phyloP scores from a whole-genome alignment of 2,113 vertebrate genomes.

The Macroglossus sobrinus region DNA sequence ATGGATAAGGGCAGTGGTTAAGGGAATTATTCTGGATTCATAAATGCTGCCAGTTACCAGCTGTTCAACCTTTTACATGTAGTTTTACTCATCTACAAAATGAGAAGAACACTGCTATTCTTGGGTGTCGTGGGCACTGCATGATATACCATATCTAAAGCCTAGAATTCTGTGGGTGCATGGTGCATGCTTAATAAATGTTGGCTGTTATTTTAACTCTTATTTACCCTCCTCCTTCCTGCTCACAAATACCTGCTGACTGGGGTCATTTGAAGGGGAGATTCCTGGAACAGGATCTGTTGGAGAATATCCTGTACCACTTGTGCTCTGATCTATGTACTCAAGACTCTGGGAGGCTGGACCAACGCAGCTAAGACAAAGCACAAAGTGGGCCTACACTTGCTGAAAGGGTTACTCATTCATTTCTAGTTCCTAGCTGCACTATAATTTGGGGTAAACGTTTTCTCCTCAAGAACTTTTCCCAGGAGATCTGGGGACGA shows the following conservation, averaged over 20 bases:
- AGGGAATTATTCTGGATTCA: background rate
- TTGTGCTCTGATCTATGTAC: background rate
- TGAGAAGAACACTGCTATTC: background rate
- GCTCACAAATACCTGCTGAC: background rate
- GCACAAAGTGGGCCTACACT: background rate
- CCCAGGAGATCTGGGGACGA: background rate
- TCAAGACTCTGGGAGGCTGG: background rate
- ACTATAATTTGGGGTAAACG: background rate
- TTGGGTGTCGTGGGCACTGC: background rate
- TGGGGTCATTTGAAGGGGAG: background rate
- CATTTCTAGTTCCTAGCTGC: background rate
- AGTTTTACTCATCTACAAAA: constrained; percentile 26
- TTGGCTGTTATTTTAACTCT: background rate
- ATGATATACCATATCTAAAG: background rate
- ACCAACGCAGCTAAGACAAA: background rate
- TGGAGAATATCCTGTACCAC: background rate
- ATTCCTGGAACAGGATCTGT: background rate
- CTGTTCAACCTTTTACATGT: background rate
- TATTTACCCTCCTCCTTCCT: background rate
- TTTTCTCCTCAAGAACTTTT: background rate
- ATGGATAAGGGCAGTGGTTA: background rate
- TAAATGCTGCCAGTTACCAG: background rate
- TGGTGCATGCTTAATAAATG: background rate
- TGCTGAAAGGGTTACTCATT: background rate
- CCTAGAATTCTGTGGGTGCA: background rate